These are phyloP conservation scores for Bubo bubo DNA, from an alignment of 2,113 vertebrate genomes.

Conservation along the genomic window DNA sequence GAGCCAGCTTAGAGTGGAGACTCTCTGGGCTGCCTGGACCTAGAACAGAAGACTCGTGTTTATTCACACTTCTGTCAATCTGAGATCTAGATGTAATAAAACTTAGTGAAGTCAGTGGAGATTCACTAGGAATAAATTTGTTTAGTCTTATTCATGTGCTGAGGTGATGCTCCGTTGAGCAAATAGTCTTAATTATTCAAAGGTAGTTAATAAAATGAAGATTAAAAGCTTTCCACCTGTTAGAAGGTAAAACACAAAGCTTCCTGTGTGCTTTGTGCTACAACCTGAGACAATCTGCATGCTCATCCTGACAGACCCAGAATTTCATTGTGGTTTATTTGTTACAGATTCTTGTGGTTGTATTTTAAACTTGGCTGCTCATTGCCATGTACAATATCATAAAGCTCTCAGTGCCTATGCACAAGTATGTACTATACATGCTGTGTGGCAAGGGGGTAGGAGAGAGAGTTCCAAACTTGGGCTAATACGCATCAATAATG, in stretches of 20 bases:
- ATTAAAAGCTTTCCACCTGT: neutral
- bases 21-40: neutral
- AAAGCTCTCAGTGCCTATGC: neutral
- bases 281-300: neutral
- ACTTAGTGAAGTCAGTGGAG: neutral
- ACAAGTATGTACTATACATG: neutral
- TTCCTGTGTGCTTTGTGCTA: neutral
- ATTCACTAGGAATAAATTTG: neutral
- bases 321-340: neutral
- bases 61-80: neutral
- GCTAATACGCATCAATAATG: accelerated
- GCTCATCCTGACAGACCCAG: neutral
- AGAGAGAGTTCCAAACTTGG: neutral
- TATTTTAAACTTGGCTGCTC: neutral
- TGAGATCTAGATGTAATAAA: neutral
- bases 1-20: neutral
- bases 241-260: neutral
- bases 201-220: neutral
- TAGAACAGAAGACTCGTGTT: neutral
- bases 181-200: neutral
- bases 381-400: accelerated
- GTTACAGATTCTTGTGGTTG: neutral
- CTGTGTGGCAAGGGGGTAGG: no score
- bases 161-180: neutral
- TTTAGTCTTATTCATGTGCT: neutral